These are phyloP conservation scores for Sebastes nivosus DNA, from an alignment of 2,797 vertebrate genomes.

Conservation along the genomic window DNA sequence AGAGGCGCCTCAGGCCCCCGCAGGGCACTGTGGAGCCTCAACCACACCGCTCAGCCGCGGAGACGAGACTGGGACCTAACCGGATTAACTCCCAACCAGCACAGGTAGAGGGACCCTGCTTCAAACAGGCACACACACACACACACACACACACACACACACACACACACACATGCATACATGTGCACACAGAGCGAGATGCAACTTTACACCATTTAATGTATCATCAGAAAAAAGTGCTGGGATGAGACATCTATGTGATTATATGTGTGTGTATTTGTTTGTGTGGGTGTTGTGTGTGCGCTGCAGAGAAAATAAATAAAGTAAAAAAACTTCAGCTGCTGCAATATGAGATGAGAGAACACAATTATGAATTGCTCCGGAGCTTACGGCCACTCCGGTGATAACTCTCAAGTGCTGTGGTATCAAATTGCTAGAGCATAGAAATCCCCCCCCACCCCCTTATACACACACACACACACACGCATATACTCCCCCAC, in stretches of 20 bases:
- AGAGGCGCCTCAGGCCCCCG: conserved; percentile 80
- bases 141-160: conserved; percentile 42
- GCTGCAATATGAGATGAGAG: conserved; percentile 79
- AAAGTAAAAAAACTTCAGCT: conserved; percentile 71
- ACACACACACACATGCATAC: conserved; percentile 29
- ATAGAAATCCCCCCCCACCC: conserved; percentile 38
- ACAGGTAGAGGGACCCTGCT: conserved; percentile 76
- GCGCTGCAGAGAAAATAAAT: conserved; percentile 50
- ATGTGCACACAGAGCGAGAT: conserved; percentile 70
- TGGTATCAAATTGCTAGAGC: conserved; percentile 68
- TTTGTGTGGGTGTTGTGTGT: conserved; percentile 37
- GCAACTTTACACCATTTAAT: conserved; percentile 85
- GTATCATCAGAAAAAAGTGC: conserved; percentile 81
- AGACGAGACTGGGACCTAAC: conserved; percentile 84
- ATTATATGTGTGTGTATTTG: conserved; percentile 33
- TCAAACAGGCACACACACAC: conserved; percentile 55
- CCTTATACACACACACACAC: not conserved
- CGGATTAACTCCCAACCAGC: conserved; percentile 88
- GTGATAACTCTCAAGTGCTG: conserved; percentile 73
- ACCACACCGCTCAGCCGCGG: conserved; percentile 64
- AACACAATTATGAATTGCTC: conserved; percentile 80
- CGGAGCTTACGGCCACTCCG: conserved; percentile 73
- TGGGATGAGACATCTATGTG: conserved; percentile 65
- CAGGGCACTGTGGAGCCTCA: conserved; percentile 67
- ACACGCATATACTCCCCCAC: not conserved